Evolutionary conservation across 2,888 invertebrate species (phyloP).

Genomic region (Latheticus oryzae): DNA sequence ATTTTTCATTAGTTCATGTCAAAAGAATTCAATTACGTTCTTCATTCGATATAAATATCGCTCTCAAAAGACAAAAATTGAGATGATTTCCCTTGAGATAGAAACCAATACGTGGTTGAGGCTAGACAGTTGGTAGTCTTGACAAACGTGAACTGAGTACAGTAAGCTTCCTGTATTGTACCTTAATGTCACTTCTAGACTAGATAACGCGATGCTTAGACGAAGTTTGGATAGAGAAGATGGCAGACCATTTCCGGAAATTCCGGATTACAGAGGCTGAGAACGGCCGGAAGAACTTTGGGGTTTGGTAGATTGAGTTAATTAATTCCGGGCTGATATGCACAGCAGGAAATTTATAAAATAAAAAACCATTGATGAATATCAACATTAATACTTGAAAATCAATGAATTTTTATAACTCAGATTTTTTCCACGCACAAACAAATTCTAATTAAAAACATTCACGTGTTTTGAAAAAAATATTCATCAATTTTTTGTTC

Average conservation of each 20-base stretch:
- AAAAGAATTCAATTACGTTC: conserved; percentile 38
- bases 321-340: neutral
- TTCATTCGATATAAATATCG: conserved; percentile 50
- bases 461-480: no score
- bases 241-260: conserved; percentile 22
- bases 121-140: conserved; percentile 43
- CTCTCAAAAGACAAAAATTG: conserved; percentile 53
- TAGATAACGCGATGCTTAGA: conserved; percentile 14
- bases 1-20: conserved; percentile 30
- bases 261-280: neutral
- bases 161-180: conserved; percentile 31
- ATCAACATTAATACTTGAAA: no score
- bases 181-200: conserved; percentile 31
- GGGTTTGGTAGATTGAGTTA: conserved; percentile 3
- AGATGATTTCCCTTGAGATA: conserved; percentile 53
- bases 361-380: no score
- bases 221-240: conserved; percentile 18
- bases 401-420: no score
- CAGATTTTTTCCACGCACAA: no score
- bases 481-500: no score
- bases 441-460: no score
- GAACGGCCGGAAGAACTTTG: neutral
- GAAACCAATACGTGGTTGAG: conserved; percentile 36
- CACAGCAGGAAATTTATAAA: no score
- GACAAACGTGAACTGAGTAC: conserved; percentile 45